Conservation (phyloP, 2,113 vertebrate species). For the Circaetus cinerascens region DNA sequence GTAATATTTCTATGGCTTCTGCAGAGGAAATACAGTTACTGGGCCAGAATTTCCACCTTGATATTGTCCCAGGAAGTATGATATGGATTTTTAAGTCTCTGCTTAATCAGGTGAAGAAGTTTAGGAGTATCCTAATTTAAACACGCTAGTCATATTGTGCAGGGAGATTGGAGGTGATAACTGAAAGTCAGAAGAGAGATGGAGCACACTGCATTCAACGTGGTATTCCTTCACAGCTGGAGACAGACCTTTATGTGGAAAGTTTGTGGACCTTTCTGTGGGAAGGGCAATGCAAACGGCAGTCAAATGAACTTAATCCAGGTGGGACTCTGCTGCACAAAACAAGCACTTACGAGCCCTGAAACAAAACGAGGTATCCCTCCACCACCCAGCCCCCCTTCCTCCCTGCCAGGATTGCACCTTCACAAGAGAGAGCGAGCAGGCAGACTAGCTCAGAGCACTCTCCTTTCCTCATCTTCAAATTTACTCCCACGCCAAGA, state of each 20-base stretch:
- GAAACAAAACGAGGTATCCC: background rate
- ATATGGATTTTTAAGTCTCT: background rate
- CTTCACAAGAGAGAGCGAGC: fast-evolving
- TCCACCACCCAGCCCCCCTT: background rate
- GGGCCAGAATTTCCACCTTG: background rate
- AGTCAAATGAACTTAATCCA: background rate
- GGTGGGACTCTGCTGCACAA: background rate
- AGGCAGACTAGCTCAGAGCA: background rate
- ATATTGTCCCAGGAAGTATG: background rate
- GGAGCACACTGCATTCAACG: background rate
- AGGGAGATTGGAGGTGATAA: background rate
- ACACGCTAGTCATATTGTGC: background rate
- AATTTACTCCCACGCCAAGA: background rate
- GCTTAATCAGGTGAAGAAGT: background rate
- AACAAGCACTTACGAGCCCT: background rate
- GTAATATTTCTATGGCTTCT: background rate
- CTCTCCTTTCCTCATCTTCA: background rate
- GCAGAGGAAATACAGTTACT: background rate
- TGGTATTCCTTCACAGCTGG: background rate
- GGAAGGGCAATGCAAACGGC: background rate
- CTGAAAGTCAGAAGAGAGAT: background rate
- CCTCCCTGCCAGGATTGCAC: background rate
- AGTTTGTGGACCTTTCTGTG: background rate
- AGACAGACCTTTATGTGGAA: background rate
- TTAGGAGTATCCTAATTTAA: background rate